Conservation (phyloP, 1,140 invertebrate species). For the Bactericera cockerelli region DNA sequence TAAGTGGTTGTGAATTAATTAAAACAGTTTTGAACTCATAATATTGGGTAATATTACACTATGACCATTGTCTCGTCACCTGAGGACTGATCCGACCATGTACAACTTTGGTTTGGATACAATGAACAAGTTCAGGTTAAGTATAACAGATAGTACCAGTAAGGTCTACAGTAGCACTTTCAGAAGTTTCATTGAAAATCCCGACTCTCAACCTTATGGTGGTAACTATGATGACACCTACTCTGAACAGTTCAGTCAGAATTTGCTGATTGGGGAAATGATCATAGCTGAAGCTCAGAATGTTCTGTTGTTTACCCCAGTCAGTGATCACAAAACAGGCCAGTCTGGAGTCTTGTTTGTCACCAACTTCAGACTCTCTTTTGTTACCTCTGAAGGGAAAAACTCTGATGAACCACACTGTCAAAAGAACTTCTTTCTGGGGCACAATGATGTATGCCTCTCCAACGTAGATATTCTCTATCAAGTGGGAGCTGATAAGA, state of each 20-base stretch:
- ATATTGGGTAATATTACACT: no score
- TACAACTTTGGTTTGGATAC: neutral
- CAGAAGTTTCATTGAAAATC: conserved; percentile 25
- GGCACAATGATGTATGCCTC: conserved; percentile 64
- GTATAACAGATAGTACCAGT: conserved; percentile 8
- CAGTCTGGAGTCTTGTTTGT: conserved; percentile 61
- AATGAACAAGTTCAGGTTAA: neutral
- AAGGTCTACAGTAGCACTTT: neutral
- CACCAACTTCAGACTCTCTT: conserved; percentile 76
- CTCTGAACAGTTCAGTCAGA: neutral
- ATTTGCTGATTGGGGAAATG: conserved; percentile 42
- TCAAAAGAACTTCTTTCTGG: conserved; percentile 60
- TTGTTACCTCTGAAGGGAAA: conserved; percentile 49
- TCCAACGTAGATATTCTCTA: conserved; percentile 69
- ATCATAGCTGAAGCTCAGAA: conserved; percentile 59
- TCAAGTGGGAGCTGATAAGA: conserved; percentile 48
- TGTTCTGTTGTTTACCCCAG: conserved; percentile 62
- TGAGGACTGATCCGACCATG: neutral
- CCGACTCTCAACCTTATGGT: conserved; percentile 23
- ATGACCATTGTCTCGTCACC: no score
- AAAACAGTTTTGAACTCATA: no score
- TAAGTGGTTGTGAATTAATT: no score
- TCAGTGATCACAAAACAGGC: conserved; percentile 57
- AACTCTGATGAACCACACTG: conserved; percentile 27
- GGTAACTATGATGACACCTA: conserved; percentile 8